Evolutionary conservation across 2,113 vertebrate species (phyloP).

Genomic region (Elaphurus davidianus): DNA sequence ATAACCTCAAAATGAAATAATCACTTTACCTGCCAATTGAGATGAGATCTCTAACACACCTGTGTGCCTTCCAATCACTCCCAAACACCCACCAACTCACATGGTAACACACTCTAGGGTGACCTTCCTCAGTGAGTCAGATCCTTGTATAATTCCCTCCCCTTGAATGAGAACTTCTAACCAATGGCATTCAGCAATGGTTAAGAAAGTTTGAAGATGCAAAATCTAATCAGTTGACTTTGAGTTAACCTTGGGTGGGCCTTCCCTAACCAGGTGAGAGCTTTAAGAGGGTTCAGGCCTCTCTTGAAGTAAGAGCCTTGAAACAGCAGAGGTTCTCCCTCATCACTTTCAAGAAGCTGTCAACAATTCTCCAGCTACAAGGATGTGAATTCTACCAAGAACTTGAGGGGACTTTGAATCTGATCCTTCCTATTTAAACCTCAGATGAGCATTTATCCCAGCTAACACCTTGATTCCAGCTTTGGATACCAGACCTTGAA

Average conservation of each 20-base stretch:
- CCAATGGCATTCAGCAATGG: background rate
- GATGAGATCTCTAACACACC: background rate
- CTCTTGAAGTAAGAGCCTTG: background rate
- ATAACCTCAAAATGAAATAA: background rate
- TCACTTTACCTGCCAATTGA: background rate
- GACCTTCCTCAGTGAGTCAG: background rate
- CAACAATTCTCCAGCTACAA: background rate
- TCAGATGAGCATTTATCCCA: background rate
- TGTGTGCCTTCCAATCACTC: background rate
- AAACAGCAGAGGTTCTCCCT: background rate
- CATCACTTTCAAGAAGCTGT: background rate
- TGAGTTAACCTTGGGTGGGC: background rate
- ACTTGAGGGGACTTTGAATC: background rate
- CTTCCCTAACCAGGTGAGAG: background rate
- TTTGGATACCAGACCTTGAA: background rate
- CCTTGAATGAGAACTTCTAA: background rate
- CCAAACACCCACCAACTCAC: background rate
- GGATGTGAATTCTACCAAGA: background rate
- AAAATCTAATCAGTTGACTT: background rate
- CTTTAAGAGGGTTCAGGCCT: background rate
- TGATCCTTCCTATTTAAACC: background rate
- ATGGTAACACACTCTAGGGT: rapidly evolving
- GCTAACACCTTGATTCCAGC: background rate
- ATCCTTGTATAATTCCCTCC: background rate
- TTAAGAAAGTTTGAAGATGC: background rate